Base-by-base conservation (phyloP, 2,888 invertebrate genomes). In the Limenitis camilla region DNA sequence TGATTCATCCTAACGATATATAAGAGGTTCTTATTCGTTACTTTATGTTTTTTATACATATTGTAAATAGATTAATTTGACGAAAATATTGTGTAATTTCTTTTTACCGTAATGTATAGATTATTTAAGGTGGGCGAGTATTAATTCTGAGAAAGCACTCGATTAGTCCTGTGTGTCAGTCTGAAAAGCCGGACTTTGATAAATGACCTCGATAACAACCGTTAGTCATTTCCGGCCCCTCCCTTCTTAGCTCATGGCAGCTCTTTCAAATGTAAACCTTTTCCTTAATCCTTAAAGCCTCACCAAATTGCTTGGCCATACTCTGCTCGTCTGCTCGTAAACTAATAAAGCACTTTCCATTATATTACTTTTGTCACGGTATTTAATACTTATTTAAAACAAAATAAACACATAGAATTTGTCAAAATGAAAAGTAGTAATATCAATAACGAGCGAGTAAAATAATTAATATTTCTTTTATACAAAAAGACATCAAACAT, bases 191-290 rank as follows among this genome's bases (percentile, higher is more conserved):
- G 68, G 84, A 81, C 83, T 76, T 80, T 85, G 85, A 86, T 81
- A 76, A 83, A 86, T 80, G 79, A 68, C 71, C 73, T 74, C 76
- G 36, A 11, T 69, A 75, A 73, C 72, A 77, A 77, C 77, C 78
- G 76, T 78, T 77, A 78, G 79, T 82, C 78, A 83, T 83, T 83
- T 80, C 78, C 77, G 74, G 75, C 77, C 78, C 72, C 75, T 71
- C 72, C 74, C 44, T 49, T 47, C 53, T 49, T 38, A 46, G 46
- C 32, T 53, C 47, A 38, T 38, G n/a, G 48, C 11, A 10, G 31
- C 38, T 45, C 31, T 49, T 36, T 10, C 35, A 45, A 52, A 54
- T 54, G 48, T 43, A 40, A 48, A 51, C 53, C 51, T 46, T 57
- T 49, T 27, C 41, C 49, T 45, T 52, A 42, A 49, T 51, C 50